These are phyloP conservation scores for Eupsilia transversa DNA, from an alignment of 2,888 invertebrate species.

Conservation along the genomic window DNA sequence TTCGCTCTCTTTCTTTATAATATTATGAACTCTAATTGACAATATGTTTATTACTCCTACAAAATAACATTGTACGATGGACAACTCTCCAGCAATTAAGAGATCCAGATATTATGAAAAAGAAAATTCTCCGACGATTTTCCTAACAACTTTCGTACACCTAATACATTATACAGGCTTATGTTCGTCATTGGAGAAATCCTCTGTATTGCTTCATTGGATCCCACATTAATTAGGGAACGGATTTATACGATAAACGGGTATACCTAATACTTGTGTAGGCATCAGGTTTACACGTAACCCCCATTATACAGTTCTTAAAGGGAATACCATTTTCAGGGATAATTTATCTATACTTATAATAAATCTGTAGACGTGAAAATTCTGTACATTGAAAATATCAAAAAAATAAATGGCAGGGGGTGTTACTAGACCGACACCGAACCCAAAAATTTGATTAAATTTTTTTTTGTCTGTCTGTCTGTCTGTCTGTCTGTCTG, in stretches of 20 bases:
- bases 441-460: no score
- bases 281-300: not conserved
- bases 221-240: slow-evolving; percentile 18
- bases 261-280: not conserved
- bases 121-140: slow-evolving; percentile 17
- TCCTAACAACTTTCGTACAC: not conserved
- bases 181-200: not conserved
- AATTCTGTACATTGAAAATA: no score
- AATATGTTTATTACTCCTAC: not conserved
- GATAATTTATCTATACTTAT: no score
- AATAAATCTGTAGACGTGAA: no score
- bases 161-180: not conserved
- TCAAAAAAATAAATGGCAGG: no score
- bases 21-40: not conserved
- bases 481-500: no score
- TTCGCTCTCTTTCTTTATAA: not conserved
- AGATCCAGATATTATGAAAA: slow-evolving; percentile 24
- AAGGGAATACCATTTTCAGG: slow-evolving; percentile 26
- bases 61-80: slow-evolving; percentile 23
- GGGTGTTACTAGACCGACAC: no score
- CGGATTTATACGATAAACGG: slow-evolving; percentile 26
- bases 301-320: slow-evolving; percentile 13
- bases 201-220: slow-evolving; percentile 16
- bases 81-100: slow-evolving; percentile 16
- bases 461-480: no score